Percentiles rank a stretch among this genome's conserved stretches.
Conservation (phyloP, 1,140 invertebrate genomes). For the Cryptotermes secundus region DNA sequence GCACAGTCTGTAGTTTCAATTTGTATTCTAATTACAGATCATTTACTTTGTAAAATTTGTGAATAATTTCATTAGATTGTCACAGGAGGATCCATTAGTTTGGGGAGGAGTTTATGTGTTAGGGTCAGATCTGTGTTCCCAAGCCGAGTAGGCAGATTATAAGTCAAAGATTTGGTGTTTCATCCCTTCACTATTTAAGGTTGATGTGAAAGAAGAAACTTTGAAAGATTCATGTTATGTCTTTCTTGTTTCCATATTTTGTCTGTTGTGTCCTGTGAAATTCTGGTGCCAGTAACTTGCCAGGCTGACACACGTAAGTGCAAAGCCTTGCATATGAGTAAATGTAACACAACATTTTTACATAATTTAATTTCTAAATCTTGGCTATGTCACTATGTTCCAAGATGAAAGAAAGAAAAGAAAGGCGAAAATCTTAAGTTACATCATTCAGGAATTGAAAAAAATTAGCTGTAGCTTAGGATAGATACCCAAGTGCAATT, state of each 20-base stretch:
- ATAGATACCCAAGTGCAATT: background rate
- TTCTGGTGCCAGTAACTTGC: background rate
- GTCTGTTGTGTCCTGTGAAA: background rate
- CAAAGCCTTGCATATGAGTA: slow-evolving; percentile 5
- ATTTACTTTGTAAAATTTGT: background rate
- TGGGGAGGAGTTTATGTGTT: no score
- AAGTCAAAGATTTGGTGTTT: no score
- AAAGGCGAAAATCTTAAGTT: background rate
- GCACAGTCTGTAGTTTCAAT: background rate
- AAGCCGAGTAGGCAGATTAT: no score
- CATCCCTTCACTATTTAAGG: no score
- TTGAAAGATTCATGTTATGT: no score
- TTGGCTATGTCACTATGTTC: background rate
- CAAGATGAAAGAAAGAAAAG: background rate
- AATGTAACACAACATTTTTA: background rate
- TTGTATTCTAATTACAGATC: background rate
- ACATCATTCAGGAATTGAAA: background rate
- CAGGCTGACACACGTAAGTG: background rate
- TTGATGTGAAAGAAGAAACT: no score
- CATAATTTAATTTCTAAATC: background rate
- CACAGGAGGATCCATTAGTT: no score
- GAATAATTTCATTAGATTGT: background rate
- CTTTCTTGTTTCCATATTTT: no score
- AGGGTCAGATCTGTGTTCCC: no score
- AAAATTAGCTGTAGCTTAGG: background rate